Evolutionary conservation across 2,888 invertebrate species (phyloP), one percentile per base, ranked within the genome.

Genomic region (Mycalesis mineus): DNA sequence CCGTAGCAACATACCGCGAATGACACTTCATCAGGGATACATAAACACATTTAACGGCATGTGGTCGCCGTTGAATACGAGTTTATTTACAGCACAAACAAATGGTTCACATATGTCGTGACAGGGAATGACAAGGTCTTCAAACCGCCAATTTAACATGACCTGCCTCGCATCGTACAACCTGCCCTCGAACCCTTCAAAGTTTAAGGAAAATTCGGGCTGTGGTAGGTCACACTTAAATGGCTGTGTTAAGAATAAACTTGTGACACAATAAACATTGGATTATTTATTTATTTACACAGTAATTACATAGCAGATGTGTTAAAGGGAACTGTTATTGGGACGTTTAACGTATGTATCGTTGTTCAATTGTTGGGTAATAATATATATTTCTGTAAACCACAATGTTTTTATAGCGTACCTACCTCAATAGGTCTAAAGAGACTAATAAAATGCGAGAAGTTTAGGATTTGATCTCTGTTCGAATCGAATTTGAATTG

Each of bases 81-180:
- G 82, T 82, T 81, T 87, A 87, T 86, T 85, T 85, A 86, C 74
- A 74, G 63, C 74, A 74, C 78, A 80, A 79, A 84, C 87, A 85
- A 88, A 84, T 84, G 86, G 74, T 68, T 68, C 69, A 77, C 88
- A 88, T 78, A 88, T 88, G 88, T 79, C 82, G 83, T 78, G 80
- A 73, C 78, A 74, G 69, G 63, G 76, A 85, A 69, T 85, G 88
- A 88, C 88, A 88, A 87, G 87, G 86, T 63, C 82, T 74, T 37
- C 58, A 48, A 36, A 51, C 41, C 53, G 66, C 86, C 77, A 80
- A 7, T 2, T 22, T 52, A 52, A 33, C 29, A 8, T 37, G 59
- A 55, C 5, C 57, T 15, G 42, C 39, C 37, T 47, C n/a, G 40
- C 37, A 57, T 42, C 37, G 14, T 48, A 31, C 9, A 22, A 42